Evolutionary conservation across 2,797 vertebrate genomes (phyloP).

Genomic region (Podargus strigoides): DNA sequence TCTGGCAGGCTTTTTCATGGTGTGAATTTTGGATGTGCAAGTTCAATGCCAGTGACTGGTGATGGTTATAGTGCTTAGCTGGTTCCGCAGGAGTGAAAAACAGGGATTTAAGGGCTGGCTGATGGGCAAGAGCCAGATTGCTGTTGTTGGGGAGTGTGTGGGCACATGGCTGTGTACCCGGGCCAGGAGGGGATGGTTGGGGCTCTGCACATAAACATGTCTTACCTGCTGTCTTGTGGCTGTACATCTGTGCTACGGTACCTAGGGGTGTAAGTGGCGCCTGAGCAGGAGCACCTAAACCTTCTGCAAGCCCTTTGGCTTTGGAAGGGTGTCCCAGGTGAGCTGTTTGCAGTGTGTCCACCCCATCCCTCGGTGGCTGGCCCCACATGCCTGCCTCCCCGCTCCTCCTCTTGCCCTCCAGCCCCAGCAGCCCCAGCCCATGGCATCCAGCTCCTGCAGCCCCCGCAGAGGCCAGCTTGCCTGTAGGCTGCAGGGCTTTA

Average conservation of each 20-base stretch:
- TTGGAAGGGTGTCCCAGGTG: not conserved
- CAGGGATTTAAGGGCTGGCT: not conserved
- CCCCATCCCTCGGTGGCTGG: rapidly evolving
- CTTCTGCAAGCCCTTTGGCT: not conserved
- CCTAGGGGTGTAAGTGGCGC: not conserved
- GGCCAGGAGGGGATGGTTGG: not conserved
- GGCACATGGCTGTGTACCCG: rapidly evolving
- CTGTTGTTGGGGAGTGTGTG: not conserved
- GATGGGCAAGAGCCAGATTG: not conserved
- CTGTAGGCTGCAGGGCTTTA: slow-evolving; percentile 18
- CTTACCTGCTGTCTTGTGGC: not conserved
- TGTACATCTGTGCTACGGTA: not conserved
- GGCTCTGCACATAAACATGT: not conserved
- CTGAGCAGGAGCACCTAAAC: not conserved
- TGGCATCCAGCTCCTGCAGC: not conserved
- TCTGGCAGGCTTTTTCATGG: not conserved
- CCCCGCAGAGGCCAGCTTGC: not conserved
- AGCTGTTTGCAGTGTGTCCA: not conserved
- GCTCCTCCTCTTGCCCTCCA: not conserved
- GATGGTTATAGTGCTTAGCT: not conserved
- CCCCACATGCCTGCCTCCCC: not conserved
- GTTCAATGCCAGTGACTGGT: not conserved
- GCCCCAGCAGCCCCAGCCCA: not conserved
- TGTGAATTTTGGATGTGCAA: not conserved
- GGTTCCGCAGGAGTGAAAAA: not conserved